Evolutionary conservation across 2,888 invertebrate genomes (phyloP), one percentile per base, ranked within the genome.

Genomic region (Auanema sp.): DNA sequence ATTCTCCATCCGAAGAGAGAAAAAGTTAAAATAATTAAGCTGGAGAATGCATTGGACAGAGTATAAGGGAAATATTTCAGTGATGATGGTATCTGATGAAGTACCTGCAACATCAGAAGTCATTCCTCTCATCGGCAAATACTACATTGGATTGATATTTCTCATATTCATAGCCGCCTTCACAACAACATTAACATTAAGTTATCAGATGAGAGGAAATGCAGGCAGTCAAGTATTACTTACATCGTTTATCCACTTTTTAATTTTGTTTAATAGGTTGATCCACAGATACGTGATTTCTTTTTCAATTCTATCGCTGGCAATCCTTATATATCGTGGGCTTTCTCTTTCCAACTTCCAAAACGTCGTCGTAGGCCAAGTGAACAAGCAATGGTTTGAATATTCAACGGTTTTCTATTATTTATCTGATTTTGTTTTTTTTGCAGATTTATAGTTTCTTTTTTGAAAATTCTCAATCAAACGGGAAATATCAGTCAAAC

Each of bases 31-130:
- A 33, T 33, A 33, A 33, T 40, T 40, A 25, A 51, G 14, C 14
- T 23, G 24, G 16, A 55, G 55, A 18, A n/a, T 5, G 1, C 16
- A n/a, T n/a, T 33, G 40, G 12, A 2, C 21, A 24, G 8, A 8
- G 4, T 33, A 33, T 33, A 33, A 60, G 23, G 8, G 56, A 42
- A n/a, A 21, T 44, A 56, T 61, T 71, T 60, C 67, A 77, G 77
- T 79, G 78, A 77, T 79, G 77, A 78, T 79, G 77, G 78, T 76
- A 0, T 74, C 76, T 10, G 79, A 80, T 50, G 77, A 80, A 44
- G 77, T 81, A 21, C 79, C 79, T 0, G 80, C 80, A 1, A 81
- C 80, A 0, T 76, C 77, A 6, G 80, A 81, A 69, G 78, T 79
- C 52, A 78, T 81, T 24, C 81, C 81, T 1, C 55, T 81, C 6